These are phyloP conservation scores for Caerostris darwini DNA, from an alignment of 1,140 invertebrate species.

Conservation along the genomic window DNA sequence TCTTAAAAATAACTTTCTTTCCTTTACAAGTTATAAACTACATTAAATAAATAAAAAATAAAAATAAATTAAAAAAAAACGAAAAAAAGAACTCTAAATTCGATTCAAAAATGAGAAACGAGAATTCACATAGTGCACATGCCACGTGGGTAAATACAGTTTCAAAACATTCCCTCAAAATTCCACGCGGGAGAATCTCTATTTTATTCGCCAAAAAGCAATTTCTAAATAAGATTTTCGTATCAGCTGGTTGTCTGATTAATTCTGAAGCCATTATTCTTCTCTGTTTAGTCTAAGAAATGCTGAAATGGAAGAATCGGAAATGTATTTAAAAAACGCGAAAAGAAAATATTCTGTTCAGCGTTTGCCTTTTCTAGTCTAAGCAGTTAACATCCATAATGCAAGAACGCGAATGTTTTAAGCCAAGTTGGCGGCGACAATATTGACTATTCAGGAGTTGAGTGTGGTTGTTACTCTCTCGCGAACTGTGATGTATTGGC, in stretches of 20 bases:
- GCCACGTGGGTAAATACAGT: not conserved
- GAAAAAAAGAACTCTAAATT: not conserved
- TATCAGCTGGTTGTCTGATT: conserved; percentile 51
- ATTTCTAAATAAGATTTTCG: conserved; percentile 24
- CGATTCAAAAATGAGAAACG: not conserved
- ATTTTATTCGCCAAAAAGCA: conserved; percentile 36
- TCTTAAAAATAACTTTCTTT: not conserved
- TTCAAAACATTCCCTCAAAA: not conserved
- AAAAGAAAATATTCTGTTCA: conserved; percentile 26
- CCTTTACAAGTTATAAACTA: not conserved
- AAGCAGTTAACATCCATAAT: conserved; percentile 69
- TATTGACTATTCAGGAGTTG: conserved; percentile 69
- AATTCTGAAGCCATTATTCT: conserved; percentile 36
- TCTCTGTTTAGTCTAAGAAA: conserved; percentile 50
- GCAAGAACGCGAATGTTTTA: conserved; percentile 67
- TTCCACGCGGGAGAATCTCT: not conserved
- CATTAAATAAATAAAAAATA: no score
- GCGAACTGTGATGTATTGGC: conserved; percentile 57
- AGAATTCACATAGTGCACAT: not conserved
- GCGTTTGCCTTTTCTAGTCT: not conserved
- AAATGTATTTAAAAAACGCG: conserved; percentile 59
- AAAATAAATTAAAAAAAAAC: no score
- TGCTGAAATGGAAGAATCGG: conserved; percentile 20
- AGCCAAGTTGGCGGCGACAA: conserved; percentile 64
- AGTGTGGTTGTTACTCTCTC: conserved; percentile 34